These are phyloP conservation scores for Arothron firmamentum DNA, from an alignment of 2,113 vertebrate genomes.

Conservation along the genomic window DNA sequence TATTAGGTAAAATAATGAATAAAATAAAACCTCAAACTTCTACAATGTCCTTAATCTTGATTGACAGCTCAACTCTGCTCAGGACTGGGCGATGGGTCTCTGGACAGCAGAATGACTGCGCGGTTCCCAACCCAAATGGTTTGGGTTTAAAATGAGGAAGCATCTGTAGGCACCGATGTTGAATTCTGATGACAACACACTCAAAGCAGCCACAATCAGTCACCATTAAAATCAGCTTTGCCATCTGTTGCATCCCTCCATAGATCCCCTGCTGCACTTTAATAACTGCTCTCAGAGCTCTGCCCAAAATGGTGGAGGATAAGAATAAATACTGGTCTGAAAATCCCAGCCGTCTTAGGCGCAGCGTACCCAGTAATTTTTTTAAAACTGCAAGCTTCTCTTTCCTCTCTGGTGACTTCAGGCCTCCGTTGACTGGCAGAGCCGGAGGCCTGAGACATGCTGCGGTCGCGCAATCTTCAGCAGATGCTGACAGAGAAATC, in stretches of 20 bases:
- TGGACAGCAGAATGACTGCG: too few relatives aligned
- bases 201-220: neutral
- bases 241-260: neutral
- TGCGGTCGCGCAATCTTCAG: conserved; percentile 28
- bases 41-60: too few relatives aligned
- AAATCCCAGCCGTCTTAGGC: conserved; percentile 19
- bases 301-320: conserved; percentile 18
- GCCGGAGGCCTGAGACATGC: conserved; percentile 18
- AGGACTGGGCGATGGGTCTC: too few relatives aligned
- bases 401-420: conserved; percentile 32
- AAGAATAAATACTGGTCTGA: conserved; percentile 43
- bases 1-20: too few relatives aligned
- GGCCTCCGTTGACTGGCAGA: conserved; percentile 37
- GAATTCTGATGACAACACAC: neutral
- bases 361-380: conserved; percentile 30
- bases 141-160: too few relatives aligned
- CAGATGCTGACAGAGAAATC: conserved; percentile 23
- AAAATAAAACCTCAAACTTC: too few relatives aligned
- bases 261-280: neutral
- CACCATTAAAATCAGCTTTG: too few relatives aligned
- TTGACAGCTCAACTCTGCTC: too few relatives aligned
- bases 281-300: conserved; percentile 1
- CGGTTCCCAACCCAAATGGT: too few relatives aligned
- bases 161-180: too few relatives aligned
- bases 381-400: conserved; percentile 18